These are phyloP conservation scores for Patella caerulea DNA, from an alignment of 2,888 invertebrate genomes.

Conservation along the genomic window DNA sequence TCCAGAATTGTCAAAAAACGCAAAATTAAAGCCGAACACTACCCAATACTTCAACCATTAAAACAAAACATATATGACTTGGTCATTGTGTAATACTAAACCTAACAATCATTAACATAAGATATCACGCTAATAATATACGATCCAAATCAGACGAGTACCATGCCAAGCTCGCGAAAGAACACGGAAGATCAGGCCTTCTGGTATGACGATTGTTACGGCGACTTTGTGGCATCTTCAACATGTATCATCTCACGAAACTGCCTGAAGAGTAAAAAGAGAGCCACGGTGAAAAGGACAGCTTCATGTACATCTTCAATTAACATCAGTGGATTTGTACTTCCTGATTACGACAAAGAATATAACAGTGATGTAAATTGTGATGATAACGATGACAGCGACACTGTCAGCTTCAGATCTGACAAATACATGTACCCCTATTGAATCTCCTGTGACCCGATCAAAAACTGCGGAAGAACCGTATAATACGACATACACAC, in stretches of 20 bases:
- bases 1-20: too few species aligned
- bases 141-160: slow-evolving; percentile 4
- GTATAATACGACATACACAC: background rate
- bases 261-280: background rate
- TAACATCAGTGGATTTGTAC: background rate
- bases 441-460: background rate
- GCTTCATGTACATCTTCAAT: background rate
- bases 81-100: too few species aligned
- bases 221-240: background rate
- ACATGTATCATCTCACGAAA: background rate
- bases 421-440: background rate
- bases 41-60: too few species aligned
- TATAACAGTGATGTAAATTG: background rate
- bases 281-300: background rate
- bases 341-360: background rate
- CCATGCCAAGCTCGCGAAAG: background rate
- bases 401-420: background rate
- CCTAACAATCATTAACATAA: background rate
- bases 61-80: too few species aligned
- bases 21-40: background rate
- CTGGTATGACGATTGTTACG: slow-evolving; percentile 3
- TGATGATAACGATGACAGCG: background rate
- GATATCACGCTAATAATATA: background rate
- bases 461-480: background rate
- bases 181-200: background rate